These are phyloP conservation scores for Berghia stephanieae DNA, from an alignment of 1,140 invertebrate species.

Conservation along the genomic window DNA sequence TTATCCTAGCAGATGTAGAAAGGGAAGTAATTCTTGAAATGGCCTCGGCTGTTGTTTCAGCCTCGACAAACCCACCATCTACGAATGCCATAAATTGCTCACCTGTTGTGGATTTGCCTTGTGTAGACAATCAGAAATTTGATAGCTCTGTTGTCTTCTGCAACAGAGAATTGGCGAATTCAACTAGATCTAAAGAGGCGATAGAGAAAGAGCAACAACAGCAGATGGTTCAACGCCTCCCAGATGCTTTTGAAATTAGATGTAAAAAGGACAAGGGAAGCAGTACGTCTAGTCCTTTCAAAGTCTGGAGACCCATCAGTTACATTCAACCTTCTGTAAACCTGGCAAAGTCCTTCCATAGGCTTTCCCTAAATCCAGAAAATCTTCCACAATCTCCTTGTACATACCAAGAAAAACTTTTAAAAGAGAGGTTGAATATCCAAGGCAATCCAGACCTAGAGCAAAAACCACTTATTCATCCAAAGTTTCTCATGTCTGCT, in stretches of 20 bases:
- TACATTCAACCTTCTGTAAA: too few relatives aligned
- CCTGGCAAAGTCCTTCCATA: too few relatives aligned
- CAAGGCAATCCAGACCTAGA: too few relatives aligned
- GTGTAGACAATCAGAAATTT: too few relatives aligned
- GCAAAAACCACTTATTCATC: too few relatives aligned
- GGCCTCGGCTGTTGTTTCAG: neutral
- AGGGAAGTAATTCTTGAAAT: conserved; percentile 21
- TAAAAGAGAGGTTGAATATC: too few relatives aligned
- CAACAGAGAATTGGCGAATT: neutral
- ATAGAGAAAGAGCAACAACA: neutral
- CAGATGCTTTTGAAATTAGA: neutral
- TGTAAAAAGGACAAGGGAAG: neutral
- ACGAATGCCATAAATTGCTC: neutral
- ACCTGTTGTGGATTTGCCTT: too few relatives aligned
- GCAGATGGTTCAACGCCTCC: neutral
- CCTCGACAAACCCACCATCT: neutral
- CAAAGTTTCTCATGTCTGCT: too few relatives aligned
- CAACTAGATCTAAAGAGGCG: neutral
- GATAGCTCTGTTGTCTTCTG: too few relatives aligned
- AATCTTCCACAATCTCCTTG: too few relatives aligned
- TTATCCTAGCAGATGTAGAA: conserved; percentile 23
- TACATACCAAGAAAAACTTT: too few relatives aligned
- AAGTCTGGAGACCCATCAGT: neutral
- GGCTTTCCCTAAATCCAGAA: too few relatives aligned
- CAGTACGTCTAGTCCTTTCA: conserved; percentile 16